Evolutionary conservation across 2,797 vertebrate genomes (phyloP), one percentile per base, ranked within the genome.

Genomic region (Ctenopoma multispine): DNA sequence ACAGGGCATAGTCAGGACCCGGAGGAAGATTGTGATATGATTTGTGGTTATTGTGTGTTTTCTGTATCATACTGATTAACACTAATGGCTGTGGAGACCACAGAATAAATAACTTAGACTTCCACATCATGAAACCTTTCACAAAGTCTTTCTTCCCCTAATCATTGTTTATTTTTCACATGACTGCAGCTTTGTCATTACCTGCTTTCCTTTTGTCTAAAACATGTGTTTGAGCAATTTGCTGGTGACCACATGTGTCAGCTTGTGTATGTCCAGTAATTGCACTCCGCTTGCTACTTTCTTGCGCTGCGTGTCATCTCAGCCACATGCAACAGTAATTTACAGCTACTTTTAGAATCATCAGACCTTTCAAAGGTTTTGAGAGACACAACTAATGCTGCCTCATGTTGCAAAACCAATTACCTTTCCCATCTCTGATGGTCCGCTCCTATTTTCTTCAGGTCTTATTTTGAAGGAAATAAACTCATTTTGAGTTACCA

Each of bases 51-150:
- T 31, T 24, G 13, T 50, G 1, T 57, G 29, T n/a, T 13, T 48
- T 66, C 27, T 44, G 12, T 4, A 2, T 4, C 40, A 18, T 44
- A 4, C 13, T 47, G 36, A 63, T 31, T 31, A 13, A 15, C 0
- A 4, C 5, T 36, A 69, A 61, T 68, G 70, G 48, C 27, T 53
- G 2, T 3, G 11, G 29, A 70, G 65, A 5, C 56, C 68, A 51
- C 21, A 36, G 21, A 73, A 11, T 63, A 61, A 71, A 63, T 74
- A 13, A 61, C 0, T 8, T 62, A 49, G 7, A 12, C 23, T 21
- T 1, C 9, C 13, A 57, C 56, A 55, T 51, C 4, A 1, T 69
- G 38, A 13, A 57, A 24, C n/a, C 1, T 38, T 80, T 69, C 20
- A 11, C 31, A 12, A 0, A 4, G 12, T 1, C 1, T 70, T 67